Evolutionary conservation across 2,888 invertebrate species (phyloP).

Genomic region (Melanargia galathea): DNA sequence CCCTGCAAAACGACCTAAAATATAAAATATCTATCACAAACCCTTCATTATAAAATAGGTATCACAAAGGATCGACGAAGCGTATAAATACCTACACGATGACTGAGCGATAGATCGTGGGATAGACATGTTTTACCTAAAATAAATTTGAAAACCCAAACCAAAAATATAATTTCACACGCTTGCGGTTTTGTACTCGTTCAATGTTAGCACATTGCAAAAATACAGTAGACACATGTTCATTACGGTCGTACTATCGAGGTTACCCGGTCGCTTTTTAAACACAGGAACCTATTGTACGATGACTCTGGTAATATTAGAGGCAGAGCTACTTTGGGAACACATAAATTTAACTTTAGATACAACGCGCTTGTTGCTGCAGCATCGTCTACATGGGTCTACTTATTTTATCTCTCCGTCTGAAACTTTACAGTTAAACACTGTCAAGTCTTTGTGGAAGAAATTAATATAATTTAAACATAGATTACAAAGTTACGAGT

Average conservation of each 20-base stretch:
- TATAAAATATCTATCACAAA: too few species aligned
- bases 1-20: too few species aligned
- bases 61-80: too few species aligned
- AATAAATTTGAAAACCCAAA: constrained; percentile 29
- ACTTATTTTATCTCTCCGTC: too few species aligned
- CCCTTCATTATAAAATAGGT: too few species aligned
- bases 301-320: constrained; percentile 45
- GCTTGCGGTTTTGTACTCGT: constrained; percentile 23
- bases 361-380: neutral
- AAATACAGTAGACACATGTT: constrained; percentile 25
- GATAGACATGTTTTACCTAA: too few species aligned
- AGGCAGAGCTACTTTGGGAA: constrained; percentile 46
- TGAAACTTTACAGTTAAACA: neutral
- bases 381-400: neutral
- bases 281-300: constrained; percentile 42
- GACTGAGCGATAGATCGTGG: too few species aligned
- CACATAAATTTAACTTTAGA: constrained; percentile 8
- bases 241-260: constrained; percentile 50
- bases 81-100: too few species aligned
- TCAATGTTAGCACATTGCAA: constrained; percentile 7
- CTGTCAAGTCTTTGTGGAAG: neutral
- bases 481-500: neutral
- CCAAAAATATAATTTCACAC: constrained; percentile 27
- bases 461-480: too few species aligned
- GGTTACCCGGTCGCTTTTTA: constrained; percentile 66